Conservation (phyloP, 1,140 invertebrate genomes). For the Bombus superbus region DNA sequence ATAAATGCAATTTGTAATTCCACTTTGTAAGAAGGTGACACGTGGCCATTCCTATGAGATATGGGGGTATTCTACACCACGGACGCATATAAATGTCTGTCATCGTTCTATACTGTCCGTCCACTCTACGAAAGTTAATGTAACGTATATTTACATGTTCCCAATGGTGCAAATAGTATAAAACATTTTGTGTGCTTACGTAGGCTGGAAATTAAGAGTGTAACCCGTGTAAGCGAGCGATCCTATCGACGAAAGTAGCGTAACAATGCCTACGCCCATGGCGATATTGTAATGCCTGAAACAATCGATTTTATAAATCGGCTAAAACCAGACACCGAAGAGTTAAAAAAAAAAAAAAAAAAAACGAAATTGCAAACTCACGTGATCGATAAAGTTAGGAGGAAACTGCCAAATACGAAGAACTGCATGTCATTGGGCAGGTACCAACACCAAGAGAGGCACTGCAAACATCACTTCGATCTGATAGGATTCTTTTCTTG, state of each 20-base stretch:
- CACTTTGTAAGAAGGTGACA: slow-evolving; percentile 78
- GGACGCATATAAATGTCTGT: slow-evolving; percentile 81
- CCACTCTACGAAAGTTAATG: slow-evolving; percentile 69
- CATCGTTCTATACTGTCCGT: slow-evolving; percentile 77
- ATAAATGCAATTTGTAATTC: slow-evolving; percentile 75
- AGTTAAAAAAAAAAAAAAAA: too few relatives aligned
- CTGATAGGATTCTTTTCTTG: too few relatives aligned
- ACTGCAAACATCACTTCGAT: slow-evolving; percentile 80
- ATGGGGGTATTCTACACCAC: slow-evolving; percentile 83
- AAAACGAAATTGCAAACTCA: slow-evolving; percentile 71
- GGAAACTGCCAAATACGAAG: slow-evolving; percentile 84
- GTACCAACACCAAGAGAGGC: slow-evolving; percentile 92
- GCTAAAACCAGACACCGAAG: too few relatives aligned
- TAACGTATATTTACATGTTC: neutral
- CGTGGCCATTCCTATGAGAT: slow-evolving; percentile 82
- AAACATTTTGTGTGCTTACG: slow-evolving; percentile 74
- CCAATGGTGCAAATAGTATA: too few relatives aligned
- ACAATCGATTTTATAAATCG: slow-evolving; percentile 30
- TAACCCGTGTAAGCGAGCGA: slow-evolving; percentile 78
- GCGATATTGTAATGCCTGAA: slow-evolving; percentile 76
- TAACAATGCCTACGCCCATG: slow-evolving; percentile 58
- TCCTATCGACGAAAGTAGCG: slow-evolving; percentile 74
- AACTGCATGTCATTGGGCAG: slow-evolving; percentile 92
- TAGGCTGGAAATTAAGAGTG: slow-evolving; percentile 76
- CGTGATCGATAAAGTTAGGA: slow-evolving; percentile 84